Conservation (phyloP, 2,888 invertebrate genomes). For the Cerastoderma edule region DNA sequence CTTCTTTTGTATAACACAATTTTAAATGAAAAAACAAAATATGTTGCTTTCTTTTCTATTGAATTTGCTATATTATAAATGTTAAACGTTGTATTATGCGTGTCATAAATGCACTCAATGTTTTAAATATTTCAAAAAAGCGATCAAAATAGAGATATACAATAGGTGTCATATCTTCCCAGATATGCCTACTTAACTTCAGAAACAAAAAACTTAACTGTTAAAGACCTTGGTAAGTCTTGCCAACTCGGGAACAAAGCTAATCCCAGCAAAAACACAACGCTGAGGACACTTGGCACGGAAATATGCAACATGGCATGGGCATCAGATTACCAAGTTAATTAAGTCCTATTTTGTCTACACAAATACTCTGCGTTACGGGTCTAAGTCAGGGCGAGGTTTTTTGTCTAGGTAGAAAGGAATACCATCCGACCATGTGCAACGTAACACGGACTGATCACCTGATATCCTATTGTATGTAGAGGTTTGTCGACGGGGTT, state of each 20-base stretch:
- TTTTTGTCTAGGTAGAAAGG: neutral
- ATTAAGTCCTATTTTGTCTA: conserved; percentile 4
- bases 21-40: no score
- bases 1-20: no score
- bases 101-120: no score
- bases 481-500: conserved; percentile 13
- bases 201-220: conserved; percentile 8
- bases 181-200: conserved; percentile 13
- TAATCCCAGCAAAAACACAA: conserved; percentile 2
- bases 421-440: neutral
- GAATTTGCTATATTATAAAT: no score
- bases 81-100: no score
- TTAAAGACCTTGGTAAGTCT: conserved; percentile 8
- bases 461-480: conserved; percentile 19
- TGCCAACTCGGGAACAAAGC: conserved; percentile 10
- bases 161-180: conserved; percentile 12
- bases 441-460: conserved; percentile 9
- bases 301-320: neutral
- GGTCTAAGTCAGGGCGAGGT: neutral
- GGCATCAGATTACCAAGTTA: conserved; percentile 7
- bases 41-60: no score
- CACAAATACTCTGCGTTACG: conserved; percentile 1
- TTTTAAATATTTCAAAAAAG: no score
- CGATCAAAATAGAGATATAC: no score
- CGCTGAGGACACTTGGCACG: conserved; percentile 6